Evolutionary conservation across 2,113 vertebrate genomes (phyloP).

Genomic region (Ranitomeya variabilis): DNA sequence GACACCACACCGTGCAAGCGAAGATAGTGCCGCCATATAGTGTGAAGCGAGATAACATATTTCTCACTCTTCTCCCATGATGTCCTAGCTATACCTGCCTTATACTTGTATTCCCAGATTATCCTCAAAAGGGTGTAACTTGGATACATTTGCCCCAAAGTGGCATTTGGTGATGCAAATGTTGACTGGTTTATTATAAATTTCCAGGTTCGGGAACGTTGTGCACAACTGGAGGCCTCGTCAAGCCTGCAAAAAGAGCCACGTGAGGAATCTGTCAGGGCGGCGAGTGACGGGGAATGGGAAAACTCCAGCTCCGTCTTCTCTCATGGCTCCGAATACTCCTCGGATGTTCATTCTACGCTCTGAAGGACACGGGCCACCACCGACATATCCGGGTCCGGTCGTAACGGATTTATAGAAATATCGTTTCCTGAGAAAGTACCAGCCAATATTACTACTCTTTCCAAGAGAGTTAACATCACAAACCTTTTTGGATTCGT

Average conservation of each 20-base stretch:
- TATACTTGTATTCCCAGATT: neutral
- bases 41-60: neutral
- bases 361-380: neutral
- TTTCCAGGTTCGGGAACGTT: conserved; percentile 19
- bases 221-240: neutral
- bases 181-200: neutral
- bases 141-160: neutral
- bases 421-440: no score
- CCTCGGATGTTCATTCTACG: neutral
- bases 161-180: neutral
- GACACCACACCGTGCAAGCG: no score
- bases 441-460: no score
- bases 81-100: neutral
- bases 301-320: conserved; percentile 38
- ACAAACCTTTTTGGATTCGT: neutral
- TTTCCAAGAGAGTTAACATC: neutral
- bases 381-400: neutral
- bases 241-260: neutral
- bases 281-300: conserved; percentile 30
- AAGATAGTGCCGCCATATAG: neutral
- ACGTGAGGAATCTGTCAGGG: neutral
- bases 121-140: neutral
- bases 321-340: neutral
- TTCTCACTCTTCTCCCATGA: neutral
- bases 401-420: neutral